Base-by-base conservation (phyloP, 2,797 vertebrate genomes). In the Acanthurus tractus region DNA sequence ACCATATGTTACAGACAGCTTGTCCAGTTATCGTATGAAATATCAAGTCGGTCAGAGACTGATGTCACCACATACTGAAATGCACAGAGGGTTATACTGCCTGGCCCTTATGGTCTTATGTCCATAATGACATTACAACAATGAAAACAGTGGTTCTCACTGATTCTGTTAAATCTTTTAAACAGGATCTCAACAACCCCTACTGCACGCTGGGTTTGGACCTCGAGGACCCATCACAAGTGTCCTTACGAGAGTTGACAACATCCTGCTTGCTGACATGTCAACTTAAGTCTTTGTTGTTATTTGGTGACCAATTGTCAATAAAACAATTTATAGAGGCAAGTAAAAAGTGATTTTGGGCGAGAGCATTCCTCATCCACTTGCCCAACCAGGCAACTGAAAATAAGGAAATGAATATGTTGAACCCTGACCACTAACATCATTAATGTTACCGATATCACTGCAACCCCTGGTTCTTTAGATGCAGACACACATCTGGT, bases 401-500 rank as follows among this genome's bases (percentile, higher is more conserved):
- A 40, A 40, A 40, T 9, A 40, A 40, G 38, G 3, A 40, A 40
- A 40, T 9, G 3, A 40, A 40, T 9, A 40, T 12, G 11, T 12
- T 40, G 38, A 40, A 40, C 38, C 38, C 38, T 40, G 9, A 29
- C 10, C 20, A 23, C 50, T 22, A 25, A 18, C 9, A 49, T 40
- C 38, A 34, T 66, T 25, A 45, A 23, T 13, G 22, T n/a, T 7
- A 52, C 63, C 17, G 1, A 14, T 5, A 7, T 1, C 29, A 17
- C 2, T 14, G 15, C 7, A 54, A 48, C 9, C 40, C 11, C 36
- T 17, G 50, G 22, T 44, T 67, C 55, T 50, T 18, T 62, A 49
- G 63, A 79, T 63, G 76, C 56, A 70, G 20, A 53, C 49, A 25
- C 55, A 79, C 80, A 68, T 65, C 61, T 73, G 70, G 62, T 46